phyloP scores from a whole-genome alignment of 2,888 invertebrate genomes.

The Philereme vetulata region DNA sequence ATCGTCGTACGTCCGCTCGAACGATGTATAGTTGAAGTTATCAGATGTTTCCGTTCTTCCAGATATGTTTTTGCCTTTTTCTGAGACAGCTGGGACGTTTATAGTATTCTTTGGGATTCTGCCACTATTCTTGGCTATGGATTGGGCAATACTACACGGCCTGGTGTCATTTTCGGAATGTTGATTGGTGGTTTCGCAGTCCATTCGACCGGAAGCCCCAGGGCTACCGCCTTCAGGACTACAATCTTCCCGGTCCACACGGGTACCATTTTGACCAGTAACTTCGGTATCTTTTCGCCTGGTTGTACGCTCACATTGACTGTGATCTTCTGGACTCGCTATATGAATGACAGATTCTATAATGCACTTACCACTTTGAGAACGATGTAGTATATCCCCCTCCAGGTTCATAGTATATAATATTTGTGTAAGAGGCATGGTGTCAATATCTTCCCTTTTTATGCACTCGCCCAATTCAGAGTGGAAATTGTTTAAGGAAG shows the following conservation, averaged over 20 bases:
- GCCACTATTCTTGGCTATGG: background rate
- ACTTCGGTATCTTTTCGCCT: too few relatives aligned
- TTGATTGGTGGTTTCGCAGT: background rate
- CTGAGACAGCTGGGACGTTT: background rate
- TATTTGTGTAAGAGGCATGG: slow-evolving; percentile 1
- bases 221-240: background rate
- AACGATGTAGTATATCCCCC: background rate
- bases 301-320: too few relatives aligned
- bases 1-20: slow-evolving; percentile 53
- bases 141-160: background rate
- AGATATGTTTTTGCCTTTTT: background rate
- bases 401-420: slow-evolving; percentile 6
- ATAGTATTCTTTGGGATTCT: slow-evolving; percentile 3
- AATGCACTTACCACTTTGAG: slow-evolving; percentile 5
- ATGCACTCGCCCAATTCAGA: slow-evolving; percentile 11
- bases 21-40: slow-evolving; percentile 27
- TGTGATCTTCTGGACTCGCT: background rate
- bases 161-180: background rate
- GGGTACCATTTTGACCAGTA: too few relatives aligned
- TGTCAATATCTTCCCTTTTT: slow-evolving; percentile 4
- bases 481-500: slow-evolving; percentile 5
- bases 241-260: background rate
- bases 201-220: background rate
- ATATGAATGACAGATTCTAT: background rate
- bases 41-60: slow-evolving; percentile 6